Conservation (phyloP, 2,888 invertebrate genomes). For the Idaea aversata region DNA sequence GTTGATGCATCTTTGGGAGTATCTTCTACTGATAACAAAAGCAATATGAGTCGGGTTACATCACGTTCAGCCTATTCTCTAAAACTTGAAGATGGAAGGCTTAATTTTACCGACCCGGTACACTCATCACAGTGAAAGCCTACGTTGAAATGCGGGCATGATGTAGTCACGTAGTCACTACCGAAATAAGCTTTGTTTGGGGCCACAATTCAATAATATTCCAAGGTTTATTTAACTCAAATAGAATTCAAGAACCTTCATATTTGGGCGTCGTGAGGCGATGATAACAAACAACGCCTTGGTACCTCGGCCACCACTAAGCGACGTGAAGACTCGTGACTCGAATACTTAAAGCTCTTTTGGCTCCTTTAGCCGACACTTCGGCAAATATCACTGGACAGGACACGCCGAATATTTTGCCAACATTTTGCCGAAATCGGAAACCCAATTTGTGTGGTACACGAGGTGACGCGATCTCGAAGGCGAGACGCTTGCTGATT, state of each 20-base stretch:
- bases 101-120: background rate
- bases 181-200: background rate
- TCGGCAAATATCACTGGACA: constrained; percentile 14
- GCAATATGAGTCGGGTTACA: too few relatives aligned
- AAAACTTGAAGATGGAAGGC: background rate
- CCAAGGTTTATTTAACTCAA: background rate
- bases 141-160: background rate
- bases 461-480: background rate
- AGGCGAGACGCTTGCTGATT: background rate
- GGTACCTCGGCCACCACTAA: background rate
- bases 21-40: too few relatives aligned
- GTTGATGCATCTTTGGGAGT: too few relatives aligned
- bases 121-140: background rate
- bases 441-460: constrained; percentile 5
- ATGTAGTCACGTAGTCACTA: background rate
- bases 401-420: constrained; percentile 18
- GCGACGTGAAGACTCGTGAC: constrained; percentile 6
- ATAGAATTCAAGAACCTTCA: background rate
- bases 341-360: constrained; percentile 4
- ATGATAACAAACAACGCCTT: background rate
- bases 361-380: constrained; percentile 15
- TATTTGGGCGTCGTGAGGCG: background rate
- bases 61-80: too few relatives aligned
- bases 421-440: constrained; percentile 5
- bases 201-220: background rate